Evolutionary conservation across 2,113 vertebrate genomes (phyloP).

Genomic region (Phrynosoma blainvillii): DNA sequence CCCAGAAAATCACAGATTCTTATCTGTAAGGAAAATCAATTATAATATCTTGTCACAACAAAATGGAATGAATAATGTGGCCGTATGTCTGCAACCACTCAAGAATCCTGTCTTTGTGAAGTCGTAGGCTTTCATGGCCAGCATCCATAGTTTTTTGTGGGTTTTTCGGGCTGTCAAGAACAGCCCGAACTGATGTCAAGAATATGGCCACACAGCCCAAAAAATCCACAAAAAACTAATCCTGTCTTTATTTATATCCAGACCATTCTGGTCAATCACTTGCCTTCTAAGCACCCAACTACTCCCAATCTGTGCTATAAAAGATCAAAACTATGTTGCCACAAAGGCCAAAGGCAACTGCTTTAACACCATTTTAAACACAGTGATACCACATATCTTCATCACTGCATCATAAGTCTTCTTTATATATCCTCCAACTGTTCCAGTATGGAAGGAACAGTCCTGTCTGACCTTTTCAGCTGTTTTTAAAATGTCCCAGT

Average conservation of each 20-base stretch:
- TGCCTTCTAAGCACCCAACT: background rate
- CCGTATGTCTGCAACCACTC: slow-evolving; percentile 12
- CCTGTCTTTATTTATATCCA: background rate
- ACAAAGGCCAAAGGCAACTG: background rate
- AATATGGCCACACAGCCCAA: too few relatives aligned
- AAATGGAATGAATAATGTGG: slow-evolving; percentile 8
- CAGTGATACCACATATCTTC: background rate
- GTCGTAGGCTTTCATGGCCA: too few relatives aligned
- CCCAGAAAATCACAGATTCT: background rate
- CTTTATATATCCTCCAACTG: background rate
- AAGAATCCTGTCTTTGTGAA: background rate
- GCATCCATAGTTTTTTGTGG: too few relatives aligned
- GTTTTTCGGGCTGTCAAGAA: too few relatives aligned
- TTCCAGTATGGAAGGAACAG: background rate
- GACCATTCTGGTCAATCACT: background rate
- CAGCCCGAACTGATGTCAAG: too few relatives aligned
- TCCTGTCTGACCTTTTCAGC: too few relatives aligned
- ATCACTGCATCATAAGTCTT: background rate
- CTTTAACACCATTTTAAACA: background rate
- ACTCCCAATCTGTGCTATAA: background rate
- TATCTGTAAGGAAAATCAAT: slow-evolving; percentile 24
- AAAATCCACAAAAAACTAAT: too few relatives aligned
- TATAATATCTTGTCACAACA: background rate
- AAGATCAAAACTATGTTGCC: background rate
- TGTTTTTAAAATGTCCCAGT: too few relatives aligned